Base-by-base conservation (phyloP, 2,888 invertebrate species). In the Entomobrya proxima region DNA sequence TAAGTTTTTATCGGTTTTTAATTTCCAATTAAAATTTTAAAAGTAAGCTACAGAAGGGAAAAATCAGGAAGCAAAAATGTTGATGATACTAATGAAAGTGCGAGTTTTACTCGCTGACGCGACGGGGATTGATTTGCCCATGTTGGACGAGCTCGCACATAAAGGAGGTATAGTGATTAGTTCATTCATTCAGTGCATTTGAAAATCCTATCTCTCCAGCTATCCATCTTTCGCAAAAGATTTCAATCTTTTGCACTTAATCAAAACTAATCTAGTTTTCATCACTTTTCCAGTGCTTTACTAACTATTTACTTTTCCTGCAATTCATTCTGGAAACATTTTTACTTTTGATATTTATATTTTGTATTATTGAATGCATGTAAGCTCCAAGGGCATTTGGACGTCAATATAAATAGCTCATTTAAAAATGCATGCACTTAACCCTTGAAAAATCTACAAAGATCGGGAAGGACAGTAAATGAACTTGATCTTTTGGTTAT, bases 81-180 rank as follows among this genome's bases (percentile, higher is more conserved):
- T 88, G 47, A 32, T 89, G 50, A 83, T 88, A 21, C 77, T 89
- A 61, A 80, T 88, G 75, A 89, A 89, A 78, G n/a, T 88, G 13
- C 81, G 83, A 69, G 80, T 86, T 32, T 55, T 89, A 9, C 67
- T 89, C 55, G 72, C 86, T 30, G 88, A 89, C 55, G 77, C 79
- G 30, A 77, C 87, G 9, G 89, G 89, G 61, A 69, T 88, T 32
- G 88, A 89, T 72, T 58, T 89, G n/a, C 88, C 88, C n/a, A 52
- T 89, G 35, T 78, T 89, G 84, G 89, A 89, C 58, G 85, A 85
- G n/a, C 79, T 89, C 52, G 87, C 88, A 72, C 82, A 88, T 9
- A 88, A 86, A 88, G 89, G 89, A 86, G 86, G 89, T 88, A 88
- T 77, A 84, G 76, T 47, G 24, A 76, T 18, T 35, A 55, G 27